These are phyloP conservation scores for Danio aesculapii DNA, from an alignment of 2,797 vertebrate species.

Conservation along the genomic window DNA sequence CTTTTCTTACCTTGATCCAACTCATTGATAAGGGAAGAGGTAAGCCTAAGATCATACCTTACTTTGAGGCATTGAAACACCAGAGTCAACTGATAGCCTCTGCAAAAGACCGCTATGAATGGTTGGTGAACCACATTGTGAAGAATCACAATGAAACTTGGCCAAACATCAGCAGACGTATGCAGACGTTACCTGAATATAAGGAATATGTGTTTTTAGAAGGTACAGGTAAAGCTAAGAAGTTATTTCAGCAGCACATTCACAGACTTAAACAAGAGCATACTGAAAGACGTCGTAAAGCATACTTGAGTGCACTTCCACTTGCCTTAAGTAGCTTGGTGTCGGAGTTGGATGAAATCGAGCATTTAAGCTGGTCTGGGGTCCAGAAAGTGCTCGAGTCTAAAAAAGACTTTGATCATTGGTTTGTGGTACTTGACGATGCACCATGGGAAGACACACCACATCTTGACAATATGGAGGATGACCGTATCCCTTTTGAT, in stretches of 20 bases:
- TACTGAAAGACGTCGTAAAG: constrained; percentile 81
- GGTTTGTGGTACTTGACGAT: constrained; percentile 88
- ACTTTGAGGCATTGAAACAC: constrained; percentile 88
- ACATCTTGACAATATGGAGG: constrained; percentile 82
- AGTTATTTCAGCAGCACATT: constrained; percentile 85
- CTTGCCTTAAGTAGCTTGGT: constrained; percentile 82
- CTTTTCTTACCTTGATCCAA: constrained; percentile 86
- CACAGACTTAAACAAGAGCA: constrained; percentile 87
- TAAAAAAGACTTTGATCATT: constrained; percentile 83
- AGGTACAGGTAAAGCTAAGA: constrained; percentile 86
- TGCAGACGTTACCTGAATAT: constrained; percentile 82
- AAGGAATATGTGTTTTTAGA: constrained; percentile 88
- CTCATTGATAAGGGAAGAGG: constrained; percentile 84
- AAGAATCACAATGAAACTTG: constrained; percentile 86
- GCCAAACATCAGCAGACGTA: constrained; percentile 76
- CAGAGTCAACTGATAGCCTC: constrained; percentile 89
- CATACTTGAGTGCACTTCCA: constrained; percentile 81
- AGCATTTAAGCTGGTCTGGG: constrained; percentile 80
- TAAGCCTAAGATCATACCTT: constrained; percentile 88
- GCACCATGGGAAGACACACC: constrained; percentile 85
- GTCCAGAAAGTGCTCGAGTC: constrained; percentile 82
- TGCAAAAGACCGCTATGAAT: constrained; percentile 88
- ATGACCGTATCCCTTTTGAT: constrained; percentile 86
- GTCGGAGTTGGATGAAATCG: constrained; percentile 84
- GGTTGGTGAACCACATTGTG: constrained; percentile 84